These are phyloP conservation scores for Triops longicaudatus DNA, from an alignment of 1,140 invertebrate genomes.

Conservation along the genomic window DNA sequence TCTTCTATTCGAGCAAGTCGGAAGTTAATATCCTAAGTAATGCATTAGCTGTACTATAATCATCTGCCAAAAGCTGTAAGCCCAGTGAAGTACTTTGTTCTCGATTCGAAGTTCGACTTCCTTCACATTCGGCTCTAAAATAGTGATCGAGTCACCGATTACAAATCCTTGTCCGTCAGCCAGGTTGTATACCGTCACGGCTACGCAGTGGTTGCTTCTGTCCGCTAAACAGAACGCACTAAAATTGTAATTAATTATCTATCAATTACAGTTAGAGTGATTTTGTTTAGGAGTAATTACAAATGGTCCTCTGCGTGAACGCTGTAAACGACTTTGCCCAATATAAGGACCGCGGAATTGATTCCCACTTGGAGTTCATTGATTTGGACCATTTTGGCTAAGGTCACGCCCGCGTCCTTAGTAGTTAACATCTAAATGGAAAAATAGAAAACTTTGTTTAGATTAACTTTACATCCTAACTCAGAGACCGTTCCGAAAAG, in stretches of 20 bases:
- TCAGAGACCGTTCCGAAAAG: no score
- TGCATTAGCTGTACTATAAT: slow-evolving; percentile 20
- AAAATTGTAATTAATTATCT: slow-evolving; percentile 37
- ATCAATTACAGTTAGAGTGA: slow-evolving; percentile 16
- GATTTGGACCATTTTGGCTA: slow-evolving; percentile 39
- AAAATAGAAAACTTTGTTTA: no score
- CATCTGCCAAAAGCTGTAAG: slow-evolving; percentile 13
- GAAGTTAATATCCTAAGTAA: slow-evolving; percentile 19
- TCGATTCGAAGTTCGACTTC: slow-evolving; percentile 51
- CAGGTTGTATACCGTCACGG: slow-evolving; percentile 74
- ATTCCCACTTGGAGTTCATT: slow-evolving; percentile 47
- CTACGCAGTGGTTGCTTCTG: slow-evolving; percentile 56
- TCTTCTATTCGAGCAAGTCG: not conserved
- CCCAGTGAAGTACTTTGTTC: slow-evolving; percentile 47
- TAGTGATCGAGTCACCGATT: slow-evolving; percentile 71
- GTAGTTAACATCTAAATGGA: slow-evolving; percentile 32
- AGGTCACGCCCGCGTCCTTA: slow-evolving; percentile 32
- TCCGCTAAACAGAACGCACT: slow-evolving; percentile 76
- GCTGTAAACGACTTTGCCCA: slow-evolving; percentile 72
- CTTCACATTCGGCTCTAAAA: slow-evolving; percentile 64
- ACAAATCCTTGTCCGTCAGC: slow-evolving; percentile 68
- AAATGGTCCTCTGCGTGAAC: slow-evolving; percentile 68
- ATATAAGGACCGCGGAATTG: slow-evolving; percentile 58
- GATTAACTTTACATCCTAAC: no score
- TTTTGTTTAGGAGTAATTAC: slow-evolving; percentile 44